Evolutionary conservation across 2,113 vertebrate genomes (phyloP), one percentile per base, ranked within the genome.

Genomic region (Ranitomeya imitator): DNA sequence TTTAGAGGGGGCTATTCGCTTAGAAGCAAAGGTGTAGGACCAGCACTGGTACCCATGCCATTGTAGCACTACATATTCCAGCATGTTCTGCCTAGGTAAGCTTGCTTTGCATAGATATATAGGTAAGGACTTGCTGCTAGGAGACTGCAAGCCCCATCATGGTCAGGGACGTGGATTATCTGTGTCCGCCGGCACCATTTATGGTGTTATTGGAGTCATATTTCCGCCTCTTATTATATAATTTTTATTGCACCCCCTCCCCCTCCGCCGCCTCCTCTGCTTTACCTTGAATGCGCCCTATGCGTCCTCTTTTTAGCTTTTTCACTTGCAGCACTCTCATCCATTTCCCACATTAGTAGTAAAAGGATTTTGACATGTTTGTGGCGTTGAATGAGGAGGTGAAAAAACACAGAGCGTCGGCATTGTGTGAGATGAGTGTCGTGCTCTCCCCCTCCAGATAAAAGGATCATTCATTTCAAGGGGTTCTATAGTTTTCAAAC

Each of bases 321-420:
- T 14, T n/a, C 71, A 59, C 71, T 59, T 37, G 19, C 23, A 59
- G 13, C 37, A 59, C 37, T 59, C 74, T 74, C 51, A 11, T 74
- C 71, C 55, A 59, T 76, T 59, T 73, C 67, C 55, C 55, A 85
- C 84, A 74, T 74, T 76, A 77, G n/a, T 55, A 61, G 57, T 85
- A 37, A 85, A 85, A 85, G 84, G 69, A 77, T 77, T 85, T 31
- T 85, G 54, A 85, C 55, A 77, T 85, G 12, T 61, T 74, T 18
- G 61, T 52, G 81, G 78, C 7, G 31, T n/a, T 59, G 61, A 67
- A 83, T 54, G 81, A 83, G 15, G 31, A 18, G 60, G 31, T 3
- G 31, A 60, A 21, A 81, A 81, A 26, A 81, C 45, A 23, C 9
- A 55, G 6, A 85, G 57, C 23, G 13, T 55, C 76, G n/a, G 37